Conservation (phyloP, 2,113 vertebrate genomes). For the Limanda limanda region DNA sequence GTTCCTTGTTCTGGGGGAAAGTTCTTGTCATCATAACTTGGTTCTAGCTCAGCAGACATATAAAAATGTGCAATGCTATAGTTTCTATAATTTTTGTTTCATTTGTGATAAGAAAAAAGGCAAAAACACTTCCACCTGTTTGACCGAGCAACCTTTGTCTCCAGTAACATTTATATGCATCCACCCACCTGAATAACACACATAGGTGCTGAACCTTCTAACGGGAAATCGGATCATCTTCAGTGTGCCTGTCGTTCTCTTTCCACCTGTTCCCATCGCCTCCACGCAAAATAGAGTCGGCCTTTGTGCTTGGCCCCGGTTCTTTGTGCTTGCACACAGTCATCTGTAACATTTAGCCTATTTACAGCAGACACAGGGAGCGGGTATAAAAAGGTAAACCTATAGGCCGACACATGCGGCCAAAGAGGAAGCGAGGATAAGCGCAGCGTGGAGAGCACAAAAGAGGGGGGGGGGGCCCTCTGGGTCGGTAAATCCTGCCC, state of each 20-base stretch:
- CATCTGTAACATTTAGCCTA: conserved; percentile 77
- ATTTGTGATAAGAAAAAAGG: neutral
- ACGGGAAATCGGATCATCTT: conserved; percentile 60
- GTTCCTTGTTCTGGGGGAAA: no score
- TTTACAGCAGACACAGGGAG: conserved; percentile 72
- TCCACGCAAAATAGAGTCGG: conserved; percentile 52
- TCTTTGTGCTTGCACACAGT: conserved; percentile 69
- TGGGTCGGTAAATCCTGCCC: conserved; percentile 63
- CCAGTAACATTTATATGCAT: neutral
- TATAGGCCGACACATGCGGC: conserved; percentile 70
- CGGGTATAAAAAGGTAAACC: conserved; percentile 72
- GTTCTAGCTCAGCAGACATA: no score
- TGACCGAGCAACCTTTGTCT: neutral
- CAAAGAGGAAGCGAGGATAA: conserved; percentile 71
- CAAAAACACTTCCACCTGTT: neutral
- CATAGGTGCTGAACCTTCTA: conserved; percentile 45
- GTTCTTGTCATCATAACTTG: no score
- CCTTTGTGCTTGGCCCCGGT: conserved; percentile 52
- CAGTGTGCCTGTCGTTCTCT: conserved; percentile 48
- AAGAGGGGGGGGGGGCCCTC: conserved; percentile 52
- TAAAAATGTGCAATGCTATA: neutral
- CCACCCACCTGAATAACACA: conserved; percentile 27
- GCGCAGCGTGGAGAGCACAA: conserved; percentile 57
- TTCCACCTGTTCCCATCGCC: conserved; percentile 66
- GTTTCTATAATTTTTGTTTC: neutral